These are phyloP conservation scores for Leptobrachium leishanense DNA, from an alignment of 2,113 vertebrate species.

Conservation along the genomic window DNA sequence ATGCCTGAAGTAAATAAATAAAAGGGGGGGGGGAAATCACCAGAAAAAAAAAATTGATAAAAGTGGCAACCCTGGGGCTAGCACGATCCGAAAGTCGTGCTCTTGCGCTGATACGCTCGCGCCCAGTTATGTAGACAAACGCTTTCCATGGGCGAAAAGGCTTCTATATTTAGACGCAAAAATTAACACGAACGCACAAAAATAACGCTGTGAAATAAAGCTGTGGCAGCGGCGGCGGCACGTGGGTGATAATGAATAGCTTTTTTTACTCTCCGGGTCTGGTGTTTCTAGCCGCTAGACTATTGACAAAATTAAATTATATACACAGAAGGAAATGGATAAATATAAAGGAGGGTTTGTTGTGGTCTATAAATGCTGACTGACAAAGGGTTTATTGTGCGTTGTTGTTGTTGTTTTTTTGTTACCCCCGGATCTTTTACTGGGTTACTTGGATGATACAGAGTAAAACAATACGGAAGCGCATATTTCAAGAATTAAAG, in stretches of 20 bases:
- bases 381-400: no score
- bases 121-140: neutral
- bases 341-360: conserved; percentile 4
- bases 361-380: no score
- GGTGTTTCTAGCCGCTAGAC: conserved; percentile 30
- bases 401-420: no score
- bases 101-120: neutral
- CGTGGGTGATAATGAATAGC: conserved; percentile 29
- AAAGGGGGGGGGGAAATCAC: no score
- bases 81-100: no score
- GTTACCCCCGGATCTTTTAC: no score
- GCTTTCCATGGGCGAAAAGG: neutral
- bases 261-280: conserved; percentile 4
- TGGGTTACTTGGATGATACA: no score
- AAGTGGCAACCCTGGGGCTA: no score
- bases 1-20: no score
- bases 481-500: no score
- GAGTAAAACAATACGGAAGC: no score
- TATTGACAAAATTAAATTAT: neutral
- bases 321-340: neutral
- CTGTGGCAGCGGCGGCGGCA: neutral
- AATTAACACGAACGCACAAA: conserved; percentile 20
- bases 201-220: conserved; percentile 33
- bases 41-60: no score
- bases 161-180: conserved; percentile 35